Base-by-base conservation (phyloP, 2,888 invertebrate species). In the Stictocephala bisonia region DNA sequence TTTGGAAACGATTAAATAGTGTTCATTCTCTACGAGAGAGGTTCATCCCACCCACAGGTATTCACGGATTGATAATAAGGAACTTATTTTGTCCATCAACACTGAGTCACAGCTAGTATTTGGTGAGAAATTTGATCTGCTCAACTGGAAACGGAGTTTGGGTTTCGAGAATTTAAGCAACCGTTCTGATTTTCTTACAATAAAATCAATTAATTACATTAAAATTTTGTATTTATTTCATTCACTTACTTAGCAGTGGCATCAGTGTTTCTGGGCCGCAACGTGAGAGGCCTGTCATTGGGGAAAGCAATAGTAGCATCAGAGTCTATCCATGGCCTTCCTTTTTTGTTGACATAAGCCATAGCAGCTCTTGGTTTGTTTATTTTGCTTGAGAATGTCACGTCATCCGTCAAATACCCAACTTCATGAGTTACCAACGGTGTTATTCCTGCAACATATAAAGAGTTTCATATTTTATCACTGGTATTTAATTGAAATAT, bases 261-360 rank as follows among this genome's bases (percentile, higher is more conserved):
- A 29, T 76, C 74, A 29, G 70, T 50, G 7, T 71, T 44, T 80
- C 82, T 83, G 0, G 83, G 83, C 50, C 82, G 77, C 41, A 84
- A 70, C 2, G 79, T 78, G 41, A 76, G 75, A 0, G 81, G 80
- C 70, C 79, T 79, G 71, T 84, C 84, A 73, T 84, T 85, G 3
- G 84, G 84, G 77, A 84, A 84, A 11, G 84, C 84, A 18, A 84
- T 80, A 11, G 82, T 31, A 13, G 78, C 75, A 22, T 78, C 77
- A 7, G 78, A 69, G 2, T 73, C 35, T 3, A 74, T 24, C 75
- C 77, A 76, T 0, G 77, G 76, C 0, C 48, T 40, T 6, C 24
- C 50, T 11, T 26, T 31, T 41, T 73, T 58, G 24, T 66, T 66
- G 48, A 53, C 67, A 9, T 35, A 53, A 4, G 74, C 51, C 13